Percentiles rank a stretch among this genome's conserved stretches.
Evolutionary conservation across 2,113 vertebrate genomes (phyloP).

Genomic region (Paradoxurus hermaphroditus): DNA sequence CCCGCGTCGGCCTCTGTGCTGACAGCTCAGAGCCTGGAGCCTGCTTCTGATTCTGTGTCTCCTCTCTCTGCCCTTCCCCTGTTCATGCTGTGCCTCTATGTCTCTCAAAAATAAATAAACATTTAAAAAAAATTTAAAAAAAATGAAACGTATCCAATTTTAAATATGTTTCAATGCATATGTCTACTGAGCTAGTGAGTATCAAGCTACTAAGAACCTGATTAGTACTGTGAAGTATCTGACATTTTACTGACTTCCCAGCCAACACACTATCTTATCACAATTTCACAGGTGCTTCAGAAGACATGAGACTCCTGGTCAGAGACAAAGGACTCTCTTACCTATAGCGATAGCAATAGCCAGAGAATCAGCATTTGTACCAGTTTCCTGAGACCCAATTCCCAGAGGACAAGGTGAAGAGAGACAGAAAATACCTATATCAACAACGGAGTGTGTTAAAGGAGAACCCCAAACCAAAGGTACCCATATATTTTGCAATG

Average conservation of each 20-base stretch:
- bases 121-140: no score
- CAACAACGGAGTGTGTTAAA: neutral
- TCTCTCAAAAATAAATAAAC: no score
- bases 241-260: neutral
- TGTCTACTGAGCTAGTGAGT: neutral
- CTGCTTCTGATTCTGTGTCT: no score
- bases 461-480: neutral
- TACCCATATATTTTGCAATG: neutral
- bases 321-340: neutral
- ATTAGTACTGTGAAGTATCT: neutral
- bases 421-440: neutral
- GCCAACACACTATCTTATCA: neutral
- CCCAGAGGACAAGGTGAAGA: neutral
- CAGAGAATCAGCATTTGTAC: neutral
- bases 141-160: neutral
- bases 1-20: no score
- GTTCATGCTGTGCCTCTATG: no score
- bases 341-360: neutral
- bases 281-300: neutral
- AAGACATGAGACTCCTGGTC: neutral
- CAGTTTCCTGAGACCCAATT: neutral
- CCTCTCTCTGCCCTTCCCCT: no score
- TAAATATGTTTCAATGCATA: neutral
- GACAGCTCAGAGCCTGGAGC: no score
- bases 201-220: neutral